phyloP scores from a whole-genome alignment of 2,113 vertebrate genomes.

The Sebastes fasciatus region DNA sequence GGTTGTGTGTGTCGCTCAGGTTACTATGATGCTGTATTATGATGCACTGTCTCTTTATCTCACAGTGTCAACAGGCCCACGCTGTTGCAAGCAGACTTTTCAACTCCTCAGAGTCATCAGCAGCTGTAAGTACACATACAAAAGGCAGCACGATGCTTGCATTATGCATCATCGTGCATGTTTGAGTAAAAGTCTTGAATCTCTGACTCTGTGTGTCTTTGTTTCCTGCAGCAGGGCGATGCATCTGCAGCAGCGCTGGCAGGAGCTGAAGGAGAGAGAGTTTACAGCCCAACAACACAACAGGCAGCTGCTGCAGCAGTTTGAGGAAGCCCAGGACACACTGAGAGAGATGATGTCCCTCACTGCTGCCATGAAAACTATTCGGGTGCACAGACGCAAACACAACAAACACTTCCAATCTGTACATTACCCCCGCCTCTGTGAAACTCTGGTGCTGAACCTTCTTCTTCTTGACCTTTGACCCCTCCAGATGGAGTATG shows the following conservation, averaged over 20 bases:
- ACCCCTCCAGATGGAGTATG: slow-evolving; percentile 79
- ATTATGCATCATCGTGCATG: background rate
- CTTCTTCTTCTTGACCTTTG: slow-evolving; percentile 24
- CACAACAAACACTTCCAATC: background rate
- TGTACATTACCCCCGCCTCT: background rate
- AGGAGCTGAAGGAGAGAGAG: slow-evolving; percentile 79
- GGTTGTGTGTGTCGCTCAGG: background rate
- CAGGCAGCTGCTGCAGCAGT: slow-evolving; percentile 80
- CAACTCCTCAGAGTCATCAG: slow-evolving; percentile 36
- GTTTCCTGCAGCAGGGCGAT: slow-evolving; percentile 46
- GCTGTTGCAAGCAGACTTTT: slow-evolving; percentile 38
- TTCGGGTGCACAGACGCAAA: slow-evolving; percentile 67
- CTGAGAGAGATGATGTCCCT: slow-evolving; percentile 75
- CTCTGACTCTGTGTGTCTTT: background rate
- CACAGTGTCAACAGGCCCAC: slow-evolving; percentile 42
- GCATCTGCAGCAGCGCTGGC: slow-evolving; percentile 71
- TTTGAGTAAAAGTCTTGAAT: background rate
- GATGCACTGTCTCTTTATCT: background rate
- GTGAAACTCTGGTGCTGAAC: background rate
- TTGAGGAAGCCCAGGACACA: slow-evolving; percentile 78
- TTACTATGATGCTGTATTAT: no score
- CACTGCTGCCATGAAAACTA: slow-evolving; percentile 78
- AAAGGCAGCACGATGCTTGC: background rate
- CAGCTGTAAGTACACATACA: slow-evolving; percentile 54
- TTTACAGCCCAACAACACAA: slow-evolving; percentile 72